These are phyloP conservation scores for Sialia sialis DNA, from an alignment of 2,113 vertebrate species.

Conservation along the genomic window DNA sequence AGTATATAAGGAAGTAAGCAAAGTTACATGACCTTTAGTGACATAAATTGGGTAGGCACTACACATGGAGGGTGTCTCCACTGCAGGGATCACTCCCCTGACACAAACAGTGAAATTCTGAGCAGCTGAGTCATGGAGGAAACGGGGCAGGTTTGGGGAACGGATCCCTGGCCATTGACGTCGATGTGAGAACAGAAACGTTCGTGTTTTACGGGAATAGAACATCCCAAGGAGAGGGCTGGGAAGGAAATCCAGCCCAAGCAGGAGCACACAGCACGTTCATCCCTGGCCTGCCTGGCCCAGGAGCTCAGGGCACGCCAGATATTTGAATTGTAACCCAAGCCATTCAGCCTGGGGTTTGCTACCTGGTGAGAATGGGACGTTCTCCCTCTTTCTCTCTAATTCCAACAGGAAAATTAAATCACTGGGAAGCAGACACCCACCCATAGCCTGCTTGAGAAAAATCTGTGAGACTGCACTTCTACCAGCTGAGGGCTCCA, in stretches of 20 bases:
- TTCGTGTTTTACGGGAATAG: constrained; percentile 45
- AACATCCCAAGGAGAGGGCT: not conserved
- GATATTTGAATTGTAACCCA: not conserved
- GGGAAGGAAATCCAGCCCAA: constrained; percentile 50
- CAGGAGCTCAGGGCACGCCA: not conserved
- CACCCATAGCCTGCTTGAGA: not conserved
- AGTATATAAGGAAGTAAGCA: not conserved
- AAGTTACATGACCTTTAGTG: constrained; percentile 29
- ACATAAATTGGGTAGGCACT: not conserved
- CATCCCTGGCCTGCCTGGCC: not conserved
- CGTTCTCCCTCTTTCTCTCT: not conserved
- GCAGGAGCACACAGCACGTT: not conserved
- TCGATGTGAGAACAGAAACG: constrained; percentile 11
- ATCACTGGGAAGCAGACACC: not conserved
- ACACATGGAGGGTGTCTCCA: not conserved
- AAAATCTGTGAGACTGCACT: not conserved
- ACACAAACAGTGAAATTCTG: constrained; percentile 30
- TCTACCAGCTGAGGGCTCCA: not conserved
- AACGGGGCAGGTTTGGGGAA: constrained; percentile 62
- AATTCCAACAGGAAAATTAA: not conserved
- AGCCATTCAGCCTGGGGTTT: not conserved
- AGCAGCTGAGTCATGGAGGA: constrained; percentile 69
- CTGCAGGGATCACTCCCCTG: constrained; percentile 42
- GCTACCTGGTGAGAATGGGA: not conserved
- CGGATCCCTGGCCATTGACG: constrained; percentile 42